A percentile compares a stretch with the other conserved stretches of the same genome.
phyloP scores from a whole-genome alignment of 2,113 vertebrate species.

The Probosciger aterrimus region DNA sequence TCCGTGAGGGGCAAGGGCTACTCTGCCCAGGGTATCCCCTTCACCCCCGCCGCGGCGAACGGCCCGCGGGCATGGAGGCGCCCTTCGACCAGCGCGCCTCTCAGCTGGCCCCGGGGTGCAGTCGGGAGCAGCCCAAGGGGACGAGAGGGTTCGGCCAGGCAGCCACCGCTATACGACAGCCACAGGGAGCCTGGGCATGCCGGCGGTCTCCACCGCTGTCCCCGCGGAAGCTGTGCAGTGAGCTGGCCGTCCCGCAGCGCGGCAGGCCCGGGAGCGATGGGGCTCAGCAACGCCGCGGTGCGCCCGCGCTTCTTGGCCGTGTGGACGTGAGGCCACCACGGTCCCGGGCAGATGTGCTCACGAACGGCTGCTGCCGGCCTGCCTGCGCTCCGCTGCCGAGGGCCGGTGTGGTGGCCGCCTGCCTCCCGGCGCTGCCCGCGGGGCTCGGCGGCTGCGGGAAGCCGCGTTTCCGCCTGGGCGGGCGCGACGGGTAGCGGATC shows the following conservation, averaged over 20 bases:
- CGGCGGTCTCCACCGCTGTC: too few relatives aligned
- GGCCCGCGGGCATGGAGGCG: too few relatives aligned
- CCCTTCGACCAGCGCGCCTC: accelerated
- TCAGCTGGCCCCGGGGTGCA: too few relatives aligned
- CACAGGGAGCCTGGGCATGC: not conserved
- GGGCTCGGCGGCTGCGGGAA: not conserved
- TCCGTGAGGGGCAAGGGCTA: accelerated
- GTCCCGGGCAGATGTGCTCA: not conserved
- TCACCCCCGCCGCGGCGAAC: accelerated
- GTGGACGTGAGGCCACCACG: not conserved
- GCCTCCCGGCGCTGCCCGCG: not conserved
- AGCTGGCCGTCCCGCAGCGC: not conserved
- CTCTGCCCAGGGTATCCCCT: accelerated
- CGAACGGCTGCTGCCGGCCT: not conserved
- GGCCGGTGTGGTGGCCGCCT: not conserved
- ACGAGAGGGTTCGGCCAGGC: too few relatives aligned
- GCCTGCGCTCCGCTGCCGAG: not conserved
- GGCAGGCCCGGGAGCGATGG: not conserved
- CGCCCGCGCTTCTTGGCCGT: not conserved
- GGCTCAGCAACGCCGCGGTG: not conserved
- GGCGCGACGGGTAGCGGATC: not conserved
- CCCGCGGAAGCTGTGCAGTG: not conserved
- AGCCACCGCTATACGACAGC: not conserved
- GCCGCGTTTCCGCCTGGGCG: not conserved
- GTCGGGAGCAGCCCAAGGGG: not conserved